Percentiles rank a stretch among this genome's conserved stretches.
These are phyloP conservation scores for Mus minutoides DNA, from an alignment of 2,797 vertebrate genomes.

Conservation along the genomic window DNA sequence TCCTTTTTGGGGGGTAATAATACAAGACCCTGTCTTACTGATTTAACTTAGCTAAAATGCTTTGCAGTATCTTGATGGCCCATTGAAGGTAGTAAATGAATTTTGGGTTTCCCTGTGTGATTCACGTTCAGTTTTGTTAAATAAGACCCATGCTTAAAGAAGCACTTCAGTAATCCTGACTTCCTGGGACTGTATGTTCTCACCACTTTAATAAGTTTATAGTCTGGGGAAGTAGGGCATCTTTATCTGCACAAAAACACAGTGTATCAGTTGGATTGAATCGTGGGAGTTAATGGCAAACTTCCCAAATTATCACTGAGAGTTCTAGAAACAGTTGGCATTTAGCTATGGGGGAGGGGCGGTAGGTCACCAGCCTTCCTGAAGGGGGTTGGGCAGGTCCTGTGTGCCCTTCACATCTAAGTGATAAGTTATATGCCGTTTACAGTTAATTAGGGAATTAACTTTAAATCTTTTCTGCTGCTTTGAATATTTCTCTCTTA, in stretches of 20 bases:
- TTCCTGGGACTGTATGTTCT: slow-evolving; percentile 32
- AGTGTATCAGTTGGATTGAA: slow-evolving; percentile 38
- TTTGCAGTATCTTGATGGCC: neutral
- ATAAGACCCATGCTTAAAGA: neutral
- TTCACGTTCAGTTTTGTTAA: slow-evolving; percentile 66
- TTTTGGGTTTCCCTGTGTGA: slow-evolving; percentile 49
- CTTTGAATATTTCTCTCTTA: neutral
- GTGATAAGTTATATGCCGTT: too few relatives aligned
- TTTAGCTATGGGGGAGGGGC: slow-evolving; percentile 67
- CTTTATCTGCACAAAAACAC: slow-evolving; percentile 73
- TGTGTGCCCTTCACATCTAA: slow-evolving; percentile 27
- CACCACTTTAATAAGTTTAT: slow-evolving; percentile 45
- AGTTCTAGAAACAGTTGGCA: slow-evolving; percentile 78
- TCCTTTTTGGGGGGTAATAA: neutral
- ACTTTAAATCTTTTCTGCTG: slow-evolving; percentile 47
- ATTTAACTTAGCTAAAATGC: slow-evolving; percentile 31
- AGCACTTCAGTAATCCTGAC: slow-evolving; percentile 54
- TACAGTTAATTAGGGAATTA: too few relatives aligned
- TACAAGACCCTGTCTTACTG: neutral
- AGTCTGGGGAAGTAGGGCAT: slow-evolving; percentile 60
- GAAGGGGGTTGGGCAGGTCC: slow-evolving; percentile 32
- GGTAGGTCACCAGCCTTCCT: slow-evolving; percentile 48
- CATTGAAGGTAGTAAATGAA: slow-evolving; percentile 21
- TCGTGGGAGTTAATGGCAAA: slow-evolving; percentile 74
- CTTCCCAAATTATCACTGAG: slow-evolving; percentile 77